These are phyloP conservation scores for Amphipoea lucens DNA, from an alignment of 2,888 invertebrate species.

Conservation along the genomic window DNA sequence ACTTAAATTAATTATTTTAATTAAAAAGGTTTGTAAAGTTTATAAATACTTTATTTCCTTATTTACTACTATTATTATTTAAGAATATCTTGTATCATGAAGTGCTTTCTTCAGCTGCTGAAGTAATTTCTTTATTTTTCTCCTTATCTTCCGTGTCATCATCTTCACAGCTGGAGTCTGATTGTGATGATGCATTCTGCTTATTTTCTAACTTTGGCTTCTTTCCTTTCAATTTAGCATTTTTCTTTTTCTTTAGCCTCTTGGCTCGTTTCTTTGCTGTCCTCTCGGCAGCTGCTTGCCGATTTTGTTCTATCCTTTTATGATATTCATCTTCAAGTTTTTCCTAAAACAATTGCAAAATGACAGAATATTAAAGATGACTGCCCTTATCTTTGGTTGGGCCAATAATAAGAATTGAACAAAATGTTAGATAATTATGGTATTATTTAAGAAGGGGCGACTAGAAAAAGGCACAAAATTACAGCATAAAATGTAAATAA, in stretches of 20 bases:
- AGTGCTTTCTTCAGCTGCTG: constrained; percentile 47
- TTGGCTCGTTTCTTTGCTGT: constrained; percentile 98
- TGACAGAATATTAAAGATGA: background rate
- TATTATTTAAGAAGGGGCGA: background rate
- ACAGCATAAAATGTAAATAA: background rate
- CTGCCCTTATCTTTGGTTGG: background rate
- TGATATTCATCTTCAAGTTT: constrained; percentile 95
- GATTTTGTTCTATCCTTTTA: constrained; percentile 94
- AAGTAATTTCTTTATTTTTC: constrained; percentile 59
- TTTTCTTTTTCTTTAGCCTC: constrained; percentile 93
- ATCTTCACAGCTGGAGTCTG: constrained; percentile 78
- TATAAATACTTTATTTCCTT: constrained; percentile 14
- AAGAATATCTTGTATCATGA: constrained; percentile 11
- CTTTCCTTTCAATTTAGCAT: constrained; percentile 83
- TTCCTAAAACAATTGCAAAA: constrained; percentile 90
- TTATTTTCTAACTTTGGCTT: constrained; percentile 78
- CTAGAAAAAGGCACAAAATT: background rate
- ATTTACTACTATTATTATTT: background rate
- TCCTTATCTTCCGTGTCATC: constrained; percentile 53
- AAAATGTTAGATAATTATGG: background rate
- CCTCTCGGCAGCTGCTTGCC: constrained; percentile 92
- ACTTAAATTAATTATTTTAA: background rate
- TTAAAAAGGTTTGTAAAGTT: constrained; percentile 4
- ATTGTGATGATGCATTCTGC: constrained; percentile 75
- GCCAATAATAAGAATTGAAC: background rate